These are phyloP conservation scores for Habrosyne pyritoides DNA, from an alignment of 2,888 invertebrate species.

Conservation along the genomic window DNA sequence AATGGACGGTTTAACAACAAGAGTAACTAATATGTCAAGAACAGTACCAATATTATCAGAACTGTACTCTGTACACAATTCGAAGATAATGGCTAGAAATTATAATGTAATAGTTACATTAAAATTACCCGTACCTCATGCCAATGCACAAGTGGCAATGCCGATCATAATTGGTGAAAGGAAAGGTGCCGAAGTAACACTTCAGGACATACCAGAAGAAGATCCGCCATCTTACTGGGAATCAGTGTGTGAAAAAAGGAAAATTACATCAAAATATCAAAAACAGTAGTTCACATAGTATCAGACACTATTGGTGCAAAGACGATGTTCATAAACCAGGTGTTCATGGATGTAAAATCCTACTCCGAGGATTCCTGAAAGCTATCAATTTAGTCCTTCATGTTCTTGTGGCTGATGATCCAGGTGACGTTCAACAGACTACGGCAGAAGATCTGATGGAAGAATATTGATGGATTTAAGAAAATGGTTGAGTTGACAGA, in stretches of 20 bases:
- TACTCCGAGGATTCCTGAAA: too few relatives aligned
- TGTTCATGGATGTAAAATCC: too few relatives aligned
- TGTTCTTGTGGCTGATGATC: too few relatives aligned
- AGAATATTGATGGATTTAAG: too few relatives aligned
- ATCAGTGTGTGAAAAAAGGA: constrained; percentile 1
- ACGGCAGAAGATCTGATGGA: too few relatives aligned
- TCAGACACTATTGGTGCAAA: too few relatives aligned
- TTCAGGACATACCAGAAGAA: constrained; percentile 9
- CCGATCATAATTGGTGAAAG: constrained; percentile 43
- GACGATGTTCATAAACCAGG: too few relatives aligned
- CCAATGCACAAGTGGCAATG: constrained; percentile 33
- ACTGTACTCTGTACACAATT: constrained; percentile 34
- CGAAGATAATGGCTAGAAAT: constrained; percentile 38
- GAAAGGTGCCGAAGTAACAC: constrained; percentile 16
- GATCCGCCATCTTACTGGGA: constrained; percentile 33
- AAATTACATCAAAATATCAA: neutral
- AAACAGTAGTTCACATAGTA: neutral
- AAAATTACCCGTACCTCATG: constrained; percentile 40
- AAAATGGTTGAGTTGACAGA: too few relatives aligned
- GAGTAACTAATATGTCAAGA: constrained; percentile 15
- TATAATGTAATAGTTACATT: constrained; percentile 38
- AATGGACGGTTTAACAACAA: neutral
- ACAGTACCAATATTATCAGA: constrained; percentile 28
- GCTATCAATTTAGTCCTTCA: too few relatives aligned
- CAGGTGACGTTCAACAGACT: too few relatives aligned